Evolutionary conservation across 2,797 vertebrate species (phyloP).

Genomic region (Scyliorhinus canicula): DNA sequence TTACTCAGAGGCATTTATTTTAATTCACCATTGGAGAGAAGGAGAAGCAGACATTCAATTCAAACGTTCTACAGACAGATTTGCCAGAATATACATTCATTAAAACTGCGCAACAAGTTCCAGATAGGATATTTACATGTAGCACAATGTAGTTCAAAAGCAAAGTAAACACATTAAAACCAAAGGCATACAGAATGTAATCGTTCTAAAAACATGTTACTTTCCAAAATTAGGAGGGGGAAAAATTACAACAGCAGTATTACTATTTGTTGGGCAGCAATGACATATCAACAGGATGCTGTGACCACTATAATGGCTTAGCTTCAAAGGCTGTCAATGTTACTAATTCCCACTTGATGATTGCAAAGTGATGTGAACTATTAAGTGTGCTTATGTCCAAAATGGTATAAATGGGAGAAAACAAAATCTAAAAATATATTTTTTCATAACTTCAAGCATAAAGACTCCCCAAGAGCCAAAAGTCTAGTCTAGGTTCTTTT

Average conservation of each 20-base stretch:
- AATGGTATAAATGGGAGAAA: not conserved
- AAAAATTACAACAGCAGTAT: not conserved
- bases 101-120: constrained; percentile 16
- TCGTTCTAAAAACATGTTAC: not conserved
- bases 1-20: not conserved
- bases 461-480: not conserved
- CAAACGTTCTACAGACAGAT: not conserved
- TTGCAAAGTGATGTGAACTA: not conserved
- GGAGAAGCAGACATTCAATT: constrained; percentile 10
- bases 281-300: not conserved
- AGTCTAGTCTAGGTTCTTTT: not conserved
- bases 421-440: not conserved
- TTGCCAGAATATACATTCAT: constrained; percentile 26
- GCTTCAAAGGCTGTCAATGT: constrained; percentile 6
- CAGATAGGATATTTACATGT: not conserved
- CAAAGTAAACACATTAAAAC: not conserved
- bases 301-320: not conserved
- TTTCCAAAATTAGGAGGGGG: not conserved
- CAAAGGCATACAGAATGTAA: not conserved
- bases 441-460: not conserved
- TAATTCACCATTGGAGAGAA: not conserved
- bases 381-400: not conserved
- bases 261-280: not conserved
- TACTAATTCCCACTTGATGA: not conserved
- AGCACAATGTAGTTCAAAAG: not conserved